phyloP scores from a whole-genome alignment of 2,888 invertebrate genomes.

The Argyra leucocephala region DNA sequence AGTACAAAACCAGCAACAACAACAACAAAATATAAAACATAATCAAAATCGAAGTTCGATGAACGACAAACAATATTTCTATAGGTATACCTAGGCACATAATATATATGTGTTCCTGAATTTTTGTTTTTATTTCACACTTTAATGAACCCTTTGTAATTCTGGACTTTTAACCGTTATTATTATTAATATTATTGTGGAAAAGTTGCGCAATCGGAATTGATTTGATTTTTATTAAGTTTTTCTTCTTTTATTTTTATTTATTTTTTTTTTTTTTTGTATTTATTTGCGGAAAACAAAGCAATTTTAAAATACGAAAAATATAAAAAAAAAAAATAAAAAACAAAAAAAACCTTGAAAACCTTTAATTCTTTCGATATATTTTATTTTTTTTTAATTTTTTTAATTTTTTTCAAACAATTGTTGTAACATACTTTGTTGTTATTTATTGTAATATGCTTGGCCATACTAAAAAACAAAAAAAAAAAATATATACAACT shows the following conservation, averaged over 20 bases:
- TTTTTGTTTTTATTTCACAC: conserved; percentile 3
- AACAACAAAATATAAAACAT: background rate
- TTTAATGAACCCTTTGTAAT: background rate
- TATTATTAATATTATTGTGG: background rate
- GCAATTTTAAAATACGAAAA: background rate
- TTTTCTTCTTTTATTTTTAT: background rate
- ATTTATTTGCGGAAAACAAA: background rate
- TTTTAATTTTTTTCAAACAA: background rate
- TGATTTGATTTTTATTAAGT: too few species aligned
- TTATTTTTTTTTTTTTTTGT: background rate
- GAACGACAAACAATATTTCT: background rate
- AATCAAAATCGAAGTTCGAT: background rate
- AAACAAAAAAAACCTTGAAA: background rate
- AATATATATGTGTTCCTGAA: too few species aligned
- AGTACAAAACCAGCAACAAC: too few species aligned
- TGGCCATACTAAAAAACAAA: too few species aligned
- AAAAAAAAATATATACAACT: background rate
- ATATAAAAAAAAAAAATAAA: too few species aligned
- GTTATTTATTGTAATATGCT: too few species aligned
- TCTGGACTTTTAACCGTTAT: background rate
- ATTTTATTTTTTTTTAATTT: too few species aligned
- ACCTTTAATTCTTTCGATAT: background rate
- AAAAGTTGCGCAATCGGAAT: too few species aligned
- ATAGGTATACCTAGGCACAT: too few species aligned
- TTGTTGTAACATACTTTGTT: too few species aligned